phyloP scores from a whole-genome alignment of 2,888 invertebrate genomes.

The Ypsolopha sequella region DNA sequence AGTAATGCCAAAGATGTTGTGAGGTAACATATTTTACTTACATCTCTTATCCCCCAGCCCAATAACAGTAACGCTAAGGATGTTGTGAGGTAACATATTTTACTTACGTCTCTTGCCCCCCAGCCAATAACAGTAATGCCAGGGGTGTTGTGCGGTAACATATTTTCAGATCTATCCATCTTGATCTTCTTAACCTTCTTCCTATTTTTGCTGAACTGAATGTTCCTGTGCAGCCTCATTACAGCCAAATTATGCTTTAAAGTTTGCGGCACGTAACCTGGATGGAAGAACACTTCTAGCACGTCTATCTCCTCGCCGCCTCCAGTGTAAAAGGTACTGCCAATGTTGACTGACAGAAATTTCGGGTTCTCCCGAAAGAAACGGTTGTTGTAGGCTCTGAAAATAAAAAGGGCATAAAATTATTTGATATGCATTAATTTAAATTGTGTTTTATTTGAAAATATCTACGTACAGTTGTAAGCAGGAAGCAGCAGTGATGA shows the following conservation, averaged over 20 bases:
- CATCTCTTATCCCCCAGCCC: no score
- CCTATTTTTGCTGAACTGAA: constrained; percentile 8
- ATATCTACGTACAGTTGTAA: constrained; percentile 38
- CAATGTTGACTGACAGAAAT: constrained; percentile 43
- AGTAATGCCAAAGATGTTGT: constrained; percentile 29
- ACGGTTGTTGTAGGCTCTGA: constrained; percentile 49
- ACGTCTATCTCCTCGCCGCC: constrained; percentile 39
- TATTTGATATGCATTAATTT: no score
- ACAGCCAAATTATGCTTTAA: constrained; percentile 41
- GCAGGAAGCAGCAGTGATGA: constrained; percentile 52
- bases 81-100: constrained; percentile 20
- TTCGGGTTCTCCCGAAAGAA: constrained; percentile 51
- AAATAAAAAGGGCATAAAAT: neutral
- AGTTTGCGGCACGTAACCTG: constrained; percentile 35
- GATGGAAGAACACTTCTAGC: constrained; percentile 46
- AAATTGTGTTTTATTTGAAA: neutral
- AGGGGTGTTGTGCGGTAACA: constrained; percentile 24
- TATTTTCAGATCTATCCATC: constrained; percentile 23
- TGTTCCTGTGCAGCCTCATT: constrained; percentile 26
- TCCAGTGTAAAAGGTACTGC: constrained; percentile 34
- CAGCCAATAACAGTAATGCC: constrained; percentile 44
- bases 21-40: constrained; percentile 20
- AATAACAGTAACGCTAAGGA: constrained; percentile 32
- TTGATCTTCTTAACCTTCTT: constrained; percentile 35
- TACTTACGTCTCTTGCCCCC: constrained; percentile 44